These are phyloP conservation scores for Sebastes trivittatus DNA, from an alignment of 2,797 vertebrate species.

Conservation along the genomic window DNA sequence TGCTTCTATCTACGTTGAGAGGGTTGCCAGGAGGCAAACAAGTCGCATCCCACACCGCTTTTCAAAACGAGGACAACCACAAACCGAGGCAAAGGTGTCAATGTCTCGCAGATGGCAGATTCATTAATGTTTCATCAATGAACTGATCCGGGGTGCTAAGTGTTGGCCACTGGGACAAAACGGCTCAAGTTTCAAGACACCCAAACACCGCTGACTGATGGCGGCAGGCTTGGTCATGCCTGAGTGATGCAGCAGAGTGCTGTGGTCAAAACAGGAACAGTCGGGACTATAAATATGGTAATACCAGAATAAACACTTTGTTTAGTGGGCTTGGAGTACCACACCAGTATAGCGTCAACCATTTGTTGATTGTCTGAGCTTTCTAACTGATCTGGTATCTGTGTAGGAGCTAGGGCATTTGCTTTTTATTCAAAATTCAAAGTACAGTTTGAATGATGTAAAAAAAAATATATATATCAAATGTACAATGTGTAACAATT, in stretches of 20 bases:
- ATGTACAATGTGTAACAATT: background rate
- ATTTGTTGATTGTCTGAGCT: background rate
- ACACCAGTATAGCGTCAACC: background rate
- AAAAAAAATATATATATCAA: no score
- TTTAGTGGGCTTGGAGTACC: background rate
- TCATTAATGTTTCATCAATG: constrained; percentile 76
- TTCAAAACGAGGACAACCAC: constrained; percentile 27
- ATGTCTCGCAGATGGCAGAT: constrained; percentile 51
- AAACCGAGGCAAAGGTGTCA: constrained; percentile 53
- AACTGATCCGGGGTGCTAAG: constrained; percentile 49
- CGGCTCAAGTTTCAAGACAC: constrained; percentile 52
- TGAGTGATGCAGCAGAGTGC: constrained; percentile 4
- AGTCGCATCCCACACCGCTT: constrained; percentile 18
- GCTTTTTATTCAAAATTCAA: background rate
- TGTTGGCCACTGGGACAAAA: constrained; percentile 41
- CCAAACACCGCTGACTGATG: constrained; percentile 11
- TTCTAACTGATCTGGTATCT: background rate
- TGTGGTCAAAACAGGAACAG: constrained; percentile 27
- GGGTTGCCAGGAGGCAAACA: constrained; percentile 23
- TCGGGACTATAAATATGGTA: background rate
- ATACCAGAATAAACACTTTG: background rate
- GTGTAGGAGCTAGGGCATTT: background rate
- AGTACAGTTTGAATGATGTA: background rate
- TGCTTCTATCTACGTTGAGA: background rate
- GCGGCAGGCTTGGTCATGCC: constrained; percentile 2